Conservation (phyloP, 2,797 vertebrate species). For the Anguilla pacifica region DNA sequence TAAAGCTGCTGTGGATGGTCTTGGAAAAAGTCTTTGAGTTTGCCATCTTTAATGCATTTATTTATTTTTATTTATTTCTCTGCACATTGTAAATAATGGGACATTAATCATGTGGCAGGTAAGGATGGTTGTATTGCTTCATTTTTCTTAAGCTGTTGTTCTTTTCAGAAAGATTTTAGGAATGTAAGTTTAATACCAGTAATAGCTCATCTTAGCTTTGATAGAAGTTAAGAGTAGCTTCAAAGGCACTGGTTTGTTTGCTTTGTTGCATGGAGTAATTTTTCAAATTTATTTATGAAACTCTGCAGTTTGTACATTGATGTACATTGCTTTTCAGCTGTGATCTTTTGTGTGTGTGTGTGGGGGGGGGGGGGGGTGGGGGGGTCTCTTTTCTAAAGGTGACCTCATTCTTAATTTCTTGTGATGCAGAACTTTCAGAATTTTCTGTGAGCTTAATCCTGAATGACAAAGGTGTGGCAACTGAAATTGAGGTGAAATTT, state of each 20-base stretch:
- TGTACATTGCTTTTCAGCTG: neutral
- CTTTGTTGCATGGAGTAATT: neutral
- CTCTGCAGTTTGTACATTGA: neutral
- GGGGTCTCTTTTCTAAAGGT: neutral
- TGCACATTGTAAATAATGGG: constrained; percentile 84
- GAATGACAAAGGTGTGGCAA: neutral
- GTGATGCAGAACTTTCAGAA: neutral
- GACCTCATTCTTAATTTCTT: neutral
- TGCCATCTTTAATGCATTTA: constrained; percentile 37
- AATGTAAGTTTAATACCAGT: constrained; percentile 1
- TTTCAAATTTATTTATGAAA: neutral
- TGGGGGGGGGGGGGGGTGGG: too few relatives aligned
- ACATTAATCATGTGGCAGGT: constrained; percentile 99
- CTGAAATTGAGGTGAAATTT: neutral
- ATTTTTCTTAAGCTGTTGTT: neutral
- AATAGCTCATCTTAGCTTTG: neutral
- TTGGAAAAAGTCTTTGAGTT: constrained; percentile 40
- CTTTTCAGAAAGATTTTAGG: neutral
- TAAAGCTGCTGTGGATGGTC: constrained; percentile 58
- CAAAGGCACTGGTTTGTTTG: neutral
- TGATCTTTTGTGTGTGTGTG: neutral
- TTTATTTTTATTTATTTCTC: constrained; percentile 57
- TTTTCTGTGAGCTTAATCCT: neutral
- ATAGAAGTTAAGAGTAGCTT: neutral
- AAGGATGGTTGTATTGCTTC: constrained; percentile 60